phyloP scores from a whole-genome alignment of 2,797 vertebrate species.

The Sebastes nivosus region DNA sequence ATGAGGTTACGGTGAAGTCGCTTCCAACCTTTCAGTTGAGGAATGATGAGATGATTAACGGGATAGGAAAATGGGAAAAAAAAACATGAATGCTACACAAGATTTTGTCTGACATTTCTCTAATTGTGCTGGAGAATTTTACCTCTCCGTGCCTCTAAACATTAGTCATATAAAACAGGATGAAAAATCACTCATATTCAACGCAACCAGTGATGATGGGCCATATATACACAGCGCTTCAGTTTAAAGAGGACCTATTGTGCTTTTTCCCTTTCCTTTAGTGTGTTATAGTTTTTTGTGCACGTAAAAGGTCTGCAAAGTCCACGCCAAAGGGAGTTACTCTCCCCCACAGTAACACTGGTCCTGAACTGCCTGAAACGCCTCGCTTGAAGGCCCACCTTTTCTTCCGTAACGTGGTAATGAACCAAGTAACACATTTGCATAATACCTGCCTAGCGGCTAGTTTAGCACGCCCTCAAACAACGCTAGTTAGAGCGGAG shows the following conservation, averaged over 20 bases:
- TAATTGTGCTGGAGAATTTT: not conserved
- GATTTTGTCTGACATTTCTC: not conserved
- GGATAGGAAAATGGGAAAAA: not conserved
- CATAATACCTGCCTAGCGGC: too few species aligned
- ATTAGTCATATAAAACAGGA: not conserved
- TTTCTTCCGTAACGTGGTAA: too few species aligned
- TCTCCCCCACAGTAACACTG: too few species aligned
- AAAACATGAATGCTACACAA: not conserved
- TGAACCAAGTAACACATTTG: too few species aligned
- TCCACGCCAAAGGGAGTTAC: too few species aligned
- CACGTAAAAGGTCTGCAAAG: too few species aligned
- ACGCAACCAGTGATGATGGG: not conserved
- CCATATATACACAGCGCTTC: not conserved
- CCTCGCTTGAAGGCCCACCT: accelerated
- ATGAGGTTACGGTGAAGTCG: not conserved
- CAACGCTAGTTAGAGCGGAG: too few species aligned
- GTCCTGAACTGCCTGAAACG: too few species aligned
- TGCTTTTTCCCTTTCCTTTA: too few species aligned
- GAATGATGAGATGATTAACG: not conserved
- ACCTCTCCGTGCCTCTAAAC: not conserved
- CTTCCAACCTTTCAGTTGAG: not conserved
- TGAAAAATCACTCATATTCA: not conserved
- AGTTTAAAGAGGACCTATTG: too few species aligned
- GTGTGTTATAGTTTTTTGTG: too few species aligned
- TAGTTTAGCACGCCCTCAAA: accelerated